Conservation (phyloP, 2,888 invertebrate genomes). For the Leptura quadrifasciata region DNA sequence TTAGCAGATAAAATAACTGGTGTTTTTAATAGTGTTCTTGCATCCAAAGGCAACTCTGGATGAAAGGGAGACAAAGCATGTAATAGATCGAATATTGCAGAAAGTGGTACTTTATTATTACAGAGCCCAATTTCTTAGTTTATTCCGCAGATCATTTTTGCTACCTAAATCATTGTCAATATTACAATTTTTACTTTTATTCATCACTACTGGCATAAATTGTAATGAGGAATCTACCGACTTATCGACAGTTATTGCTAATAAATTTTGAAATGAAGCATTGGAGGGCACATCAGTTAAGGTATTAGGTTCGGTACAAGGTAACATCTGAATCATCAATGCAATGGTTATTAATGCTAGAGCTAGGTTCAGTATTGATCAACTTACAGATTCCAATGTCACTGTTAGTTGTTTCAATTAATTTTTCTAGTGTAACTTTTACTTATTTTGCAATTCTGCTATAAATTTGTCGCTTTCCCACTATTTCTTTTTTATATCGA, state of each 20-base stretch:
- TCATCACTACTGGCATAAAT: neutral
- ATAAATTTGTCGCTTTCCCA: constrained; percentile 15
- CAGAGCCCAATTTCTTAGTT: constrained; percentile 22
- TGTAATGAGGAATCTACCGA: neutral
- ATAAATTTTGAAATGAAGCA: neutral
- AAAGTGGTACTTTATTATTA: constrained; percentile 21
- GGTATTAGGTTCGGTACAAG: neutral
- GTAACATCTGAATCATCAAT: neutral
- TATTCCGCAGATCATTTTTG: constrained; percentile 10
- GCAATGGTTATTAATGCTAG: constrained; percentile 1
- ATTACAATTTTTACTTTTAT: neutral
- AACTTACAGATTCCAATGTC: neutral
- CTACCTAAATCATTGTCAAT: constrained; percentile 10
- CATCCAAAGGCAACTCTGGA: constrained; percentile 21
- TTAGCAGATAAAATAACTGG: constrained; percentile 7
- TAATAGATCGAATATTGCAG: constrained; percentile 27
- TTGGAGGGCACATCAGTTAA: neutral
- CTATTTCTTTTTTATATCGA: constrained; percentile 7
- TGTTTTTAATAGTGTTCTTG: constrained; percentile 20
- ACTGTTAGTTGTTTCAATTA: constrained; percentile 2
- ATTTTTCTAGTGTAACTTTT: constrained; percentile 3
- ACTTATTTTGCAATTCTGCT: neutral
- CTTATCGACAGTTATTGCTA: neutral
- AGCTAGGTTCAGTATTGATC: neutral
- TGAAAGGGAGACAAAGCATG: constrained; percentile 23